Base-by-base conservation (phyloP, 2,888 invertebrate species). In the Cataglyphis albicans region DNA sequence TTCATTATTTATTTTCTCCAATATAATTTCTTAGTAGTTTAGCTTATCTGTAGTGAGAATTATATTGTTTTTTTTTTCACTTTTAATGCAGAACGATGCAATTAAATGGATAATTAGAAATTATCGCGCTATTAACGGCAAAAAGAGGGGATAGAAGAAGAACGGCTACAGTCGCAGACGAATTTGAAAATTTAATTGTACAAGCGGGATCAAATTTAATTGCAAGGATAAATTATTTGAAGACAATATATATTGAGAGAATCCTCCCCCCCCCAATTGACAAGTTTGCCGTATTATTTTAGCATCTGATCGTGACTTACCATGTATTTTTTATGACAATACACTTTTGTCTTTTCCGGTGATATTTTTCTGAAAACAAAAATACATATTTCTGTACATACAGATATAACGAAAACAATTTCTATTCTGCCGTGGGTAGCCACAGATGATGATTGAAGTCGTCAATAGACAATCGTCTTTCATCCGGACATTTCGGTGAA, bases 381-480 rank as follows among this genome's bases (percentile, higher is more conserved):
- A 35, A 35, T 21, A 44, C 10, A 41, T 12, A 29, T 44, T 61
- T 59, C n/a, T 73, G 32, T 15, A 12, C 5, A 9, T 32, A 9
- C 15, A 35, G n/a, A 6, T 25, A n/a, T 15, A 29, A 55, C 5
- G 21, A 12, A 25, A 21, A 12, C 76, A 41, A 76, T 76, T 65
- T 29, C 38, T 41, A 25, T 25, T 15, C 4, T 25, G 35, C 21
- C 35, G 15, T 21, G 29, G 67, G 4, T 67, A 67, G 57, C 67
- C 57, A 18, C 76, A 57, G n/a, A 25, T 41, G 67, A 67, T 52
- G 29, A 76, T 76, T 57, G 76, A 76, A 76, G 52, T 75, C 44
- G 35, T 64, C 48, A 15, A 41, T 32, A 12, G 44, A 29, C 59
- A 44, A 55, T 25, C 41, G 25, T n/a, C 21, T 80, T 70, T 32